These are phyloP conservation scores for Autographa pulchrina DNA, from an alignment of 2,888 invertebrate genomes.

Conservation along the genomic window DNA sequence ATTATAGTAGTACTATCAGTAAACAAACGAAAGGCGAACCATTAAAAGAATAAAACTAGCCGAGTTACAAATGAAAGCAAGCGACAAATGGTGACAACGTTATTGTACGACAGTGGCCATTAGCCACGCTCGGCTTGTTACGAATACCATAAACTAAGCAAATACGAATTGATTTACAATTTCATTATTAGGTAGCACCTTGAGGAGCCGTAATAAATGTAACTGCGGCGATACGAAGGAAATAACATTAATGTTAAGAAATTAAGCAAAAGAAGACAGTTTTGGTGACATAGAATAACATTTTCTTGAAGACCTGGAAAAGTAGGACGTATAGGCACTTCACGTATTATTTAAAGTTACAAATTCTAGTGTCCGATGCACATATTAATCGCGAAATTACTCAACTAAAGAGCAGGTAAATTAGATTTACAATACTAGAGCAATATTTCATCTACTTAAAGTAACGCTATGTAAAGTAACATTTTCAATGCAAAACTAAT, in stretches of 20 bases:
- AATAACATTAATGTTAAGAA: neutral
- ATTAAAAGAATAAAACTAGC: neutral
- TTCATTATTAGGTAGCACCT: neutral
- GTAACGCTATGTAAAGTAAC: too few species aligned
- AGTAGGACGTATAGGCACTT: too few species aligned
- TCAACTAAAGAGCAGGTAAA: too few species aligned
- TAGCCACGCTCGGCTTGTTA: neutral
- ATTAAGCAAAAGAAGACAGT: neutral
- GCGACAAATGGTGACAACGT: neutral
- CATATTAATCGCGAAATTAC: too few species aligned
- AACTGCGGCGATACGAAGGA: neutral
- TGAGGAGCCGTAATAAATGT: neutral
- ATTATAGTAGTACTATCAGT: too few species aligned
- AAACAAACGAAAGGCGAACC: neutral
- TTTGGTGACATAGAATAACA: too few species aligned
- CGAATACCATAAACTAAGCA: slow-evolving; percentile 1
- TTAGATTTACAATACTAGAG: too few species aligned
- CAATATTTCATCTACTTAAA: too few species aligned
- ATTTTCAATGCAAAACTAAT: too few species aligned
- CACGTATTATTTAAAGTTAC: too few species aligned
- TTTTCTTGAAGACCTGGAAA: too few species aligned
- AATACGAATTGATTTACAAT: neutral
- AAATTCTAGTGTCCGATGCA: too few species aligned
- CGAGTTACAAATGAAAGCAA: neutral
- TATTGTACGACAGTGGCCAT: neutral